These are phyloP conservation scores for Echiichthys vipera DNA, from an alignment of 2,797 vertebrate genomes.

Conservation along the genomic window DNA sequence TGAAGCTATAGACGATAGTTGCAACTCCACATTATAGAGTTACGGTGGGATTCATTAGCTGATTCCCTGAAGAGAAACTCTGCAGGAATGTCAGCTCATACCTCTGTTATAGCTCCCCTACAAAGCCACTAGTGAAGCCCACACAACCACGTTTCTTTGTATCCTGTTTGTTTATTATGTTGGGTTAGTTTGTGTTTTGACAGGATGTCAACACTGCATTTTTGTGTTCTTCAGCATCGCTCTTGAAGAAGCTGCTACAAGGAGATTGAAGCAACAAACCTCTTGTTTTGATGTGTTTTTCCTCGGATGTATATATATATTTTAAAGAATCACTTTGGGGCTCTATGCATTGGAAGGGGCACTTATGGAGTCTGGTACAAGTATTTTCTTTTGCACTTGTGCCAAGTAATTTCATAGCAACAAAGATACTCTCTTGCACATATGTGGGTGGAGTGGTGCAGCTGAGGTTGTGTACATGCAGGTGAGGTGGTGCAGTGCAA, in stretches of 20 bases:
- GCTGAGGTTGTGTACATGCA: slow-evolving; percentile 22
- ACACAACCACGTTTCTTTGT: slow-evolving; percentile 36
- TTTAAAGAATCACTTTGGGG: slow-evolving; percentile 8
- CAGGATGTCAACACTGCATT: slow-evolving; percentile 39
- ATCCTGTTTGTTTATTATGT: slow-evolving; percentile 28
- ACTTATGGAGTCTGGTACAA: not conserved
- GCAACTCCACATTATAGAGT: slow-evolving; percentile 35
- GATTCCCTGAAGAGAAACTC: slow-evolving; percentile 51
- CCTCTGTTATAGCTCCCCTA: slow-evolving; percentile 12
- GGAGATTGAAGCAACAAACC: slow-evolving; percentile 43
- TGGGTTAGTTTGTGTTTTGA: slow-evolving; percentile 29
- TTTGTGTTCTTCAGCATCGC: slow-evolving; percentile 37
- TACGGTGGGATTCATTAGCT: slow-evolving; percentile 68
- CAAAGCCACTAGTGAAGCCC: slow-evolving; percentile 49
- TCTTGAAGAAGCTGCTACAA: slow-evolving; percentile 26
- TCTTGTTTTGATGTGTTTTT: slow-evolving; percentile 24
- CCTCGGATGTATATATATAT: slow-evolving; percentile 9
- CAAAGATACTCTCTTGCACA: not conserved
- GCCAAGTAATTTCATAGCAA: not conserved
- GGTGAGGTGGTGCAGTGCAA: slow-evolving; percentile 1
- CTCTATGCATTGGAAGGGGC: not conserved
- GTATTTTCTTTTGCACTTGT: not conserved
- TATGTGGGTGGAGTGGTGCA: not conserved
- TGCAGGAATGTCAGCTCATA: slow-evolving; percentile 38
- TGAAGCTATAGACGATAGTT: slow-evolving; percentile 39